These are phyloP conservation scores for Aulostomus chinensis DNA, from an alignment of 2,797 vertebrate species.

Conservation along the genomic window DNA sequence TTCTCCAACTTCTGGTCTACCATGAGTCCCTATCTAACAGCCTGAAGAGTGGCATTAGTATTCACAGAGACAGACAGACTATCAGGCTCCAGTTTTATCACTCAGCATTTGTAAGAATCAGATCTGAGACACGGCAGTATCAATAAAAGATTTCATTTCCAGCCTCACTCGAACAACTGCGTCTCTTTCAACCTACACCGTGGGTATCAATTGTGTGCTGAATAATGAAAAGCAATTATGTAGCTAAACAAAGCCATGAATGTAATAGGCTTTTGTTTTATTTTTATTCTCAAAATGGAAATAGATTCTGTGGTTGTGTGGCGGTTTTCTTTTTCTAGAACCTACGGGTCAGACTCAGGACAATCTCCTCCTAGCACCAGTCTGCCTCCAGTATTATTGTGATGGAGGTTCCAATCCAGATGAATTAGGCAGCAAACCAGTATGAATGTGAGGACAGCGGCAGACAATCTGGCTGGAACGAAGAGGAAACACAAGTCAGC, in stretches of 20 bases:
- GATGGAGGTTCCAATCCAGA: conserved; percentile 69
- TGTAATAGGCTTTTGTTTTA: conserved; percentile 77
- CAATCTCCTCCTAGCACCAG: conserved; percentile 54
- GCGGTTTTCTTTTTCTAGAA: conserved; percentile 67
- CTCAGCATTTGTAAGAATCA: conserved; percentile 74
- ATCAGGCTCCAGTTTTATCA: conserved; percentile 73
- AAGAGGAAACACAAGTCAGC: conserved; percentile 80
- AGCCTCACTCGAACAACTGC: conserved; percentile 75
- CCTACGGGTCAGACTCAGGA: conserved; percentile 67
- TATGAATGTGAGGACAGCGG: conserved; percentile 45
- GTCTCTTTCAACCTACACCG: conserved; percentile 77
- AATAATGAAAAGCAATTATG: conserved; percentile 85
- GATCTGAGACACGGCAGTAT: conserved; percentile 79
- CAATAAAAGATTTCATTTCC: conserved; percentile 81
- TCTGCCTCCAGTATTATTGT: conserved; percentile 47
- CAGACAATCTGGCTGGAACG: conserved; percentile 73
- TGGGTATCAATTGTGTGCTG: conserved; percentile 77
- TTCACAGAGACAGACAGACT: conserved; percentile 70
- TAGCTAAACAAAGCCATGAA: conserved; percentile 76
- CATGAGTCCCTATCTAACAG: conserved; percentile 11
- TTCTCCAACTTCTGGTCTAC: conserved; percentile 23
- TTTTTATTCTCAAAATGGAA: conserved; percentile 74
- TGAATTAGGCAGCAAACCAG: conserved; percentile 62
- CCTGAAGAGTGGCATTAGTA: conserved; percentile 61
- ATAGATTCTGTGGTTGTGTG: conserved; percentile 67